These are phyloP conservation scores for Didymodactylos carnosus DNA, from an alignment of 2,888 invertebrate genomes.

Conservation along the genomic window DNA sequence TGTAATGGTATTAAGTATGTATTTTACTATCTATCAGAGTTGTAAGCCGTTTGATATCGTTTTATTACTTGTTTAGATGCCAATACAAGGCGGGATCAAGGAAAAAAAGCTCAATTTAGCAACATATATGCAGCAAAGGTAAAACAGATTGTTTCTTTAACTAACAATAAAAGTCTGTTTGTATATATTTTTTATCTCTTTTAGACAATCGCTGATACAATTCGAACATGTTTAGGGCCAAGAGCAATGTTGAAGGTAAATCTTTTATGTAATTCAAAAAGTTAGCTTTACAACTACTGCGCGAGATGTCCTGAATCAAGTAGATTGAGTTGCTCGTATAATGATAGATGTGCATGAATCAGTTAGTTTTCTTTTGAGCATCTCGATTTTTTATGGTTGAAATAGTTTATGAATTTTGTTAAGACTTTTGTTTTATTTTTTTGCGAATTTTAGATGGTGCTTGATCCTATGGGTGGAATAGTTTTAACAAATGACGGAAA, in stretches of 20 bases:
- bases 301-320: too few relatives aligned
- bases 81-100: conserved; percentile 50
- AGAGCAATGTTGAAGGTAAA: conserved; percentile 77
- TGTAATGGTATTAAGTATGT: too few relatives aligned
- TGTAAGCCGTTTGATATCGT: too few relatives aligned
- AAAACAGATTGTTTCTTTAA: too few relatives aligned
- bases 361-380: too few relatives aligned
- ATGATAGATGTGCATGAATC: too few relatives aligned
- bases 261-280: too few relatives aligned
- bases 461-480: conserved; percentile 99
- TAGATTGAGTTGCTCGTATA: too few relatives aligned
- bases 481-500: conserved; percentile 99
- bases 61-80: not conserved
- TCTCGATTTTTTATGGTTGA: too few relatives aligned
- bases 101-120: conserved; percentile 85
- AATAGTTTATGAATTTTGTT: too few relatives aligned
- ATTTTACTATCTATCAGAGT: too few relatives aligned
- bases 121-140: conserved; percentile 97
- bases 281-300: too few relatives aligned
- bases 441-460: conserved; percentile 55
- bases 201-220: conserved; percentile 92
- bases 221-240: conserved; percentile 94
- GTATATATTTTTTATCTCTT: conserved; percentile 1
- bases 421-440: not conserved
- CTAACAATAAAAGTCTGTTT: not conserved